A percentile compares a stretch with the other conserved stretches of the same genome.
These are phyloP conservation scores for Cirrhinus molitorella DNA, from an alignment of 2,797 vertebrate species.

Conservation along the genomic window DNA sequence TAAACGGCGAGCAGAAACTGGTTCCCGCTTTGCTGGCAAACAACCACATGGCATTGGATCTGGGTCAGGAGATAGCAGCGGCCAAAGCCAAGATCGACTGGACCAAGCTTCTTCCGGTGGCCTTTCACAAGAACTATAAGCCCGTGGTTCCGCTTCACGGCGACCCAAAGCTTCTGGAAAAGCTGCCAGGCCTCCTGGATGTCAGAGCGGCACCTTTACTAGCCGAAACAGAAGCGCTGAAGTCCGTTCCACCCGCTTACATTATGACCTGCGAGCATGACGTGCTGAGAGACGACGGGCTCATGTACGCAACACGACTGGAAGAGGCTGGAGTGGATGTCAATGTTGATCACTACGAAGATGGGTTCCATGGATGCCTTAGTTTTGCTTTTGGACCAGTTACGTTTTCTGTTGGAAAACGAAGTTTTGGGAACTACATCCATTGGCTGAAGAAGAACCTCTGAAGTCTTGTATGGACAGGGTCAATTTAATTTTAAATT, in stretches of 20 bases:
- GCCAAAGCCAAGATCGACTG: conserved; percentile 84
- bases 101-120: conserved; percentile 81
- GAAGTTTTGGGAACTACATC: conserved; percentile 87
- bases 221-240: conserved; percentile 80
- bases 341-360: conserved; percentile 89
- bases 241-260: conserved; percentile 86
- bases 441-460: conserved; percentile 91
- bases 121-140: conserved; percentile 83
- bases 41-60: conserved; percentile 90
- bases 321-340: conserved; percentile 86
- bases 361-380: conserved; percentile 95
- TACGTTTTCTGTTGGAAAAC: conserved; percentile 82
- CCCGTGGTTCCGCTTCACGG: conserved; percentile 80
- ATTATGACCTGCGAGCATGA: conserved; percentile 95
- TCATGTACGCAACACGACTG: conserved; percentile 90
- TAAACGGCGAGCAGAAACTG: conserved; percentile 83
- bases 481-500: background rate
- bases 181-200: conserved; percentile 85
- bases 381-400: conserved; percentile 87
- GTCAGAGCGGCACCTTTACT: conserved; percentile 86
- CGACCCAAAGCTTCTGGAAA: conserved; percentile 70
- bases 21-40: conserved; percentile 85
- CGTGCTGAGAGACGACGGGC: conserved; percentile 91
- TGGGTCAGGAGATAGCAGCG: conserved; percentile 62
- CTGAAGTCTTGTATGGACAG: conserved; percentile 65